A percentile compares a stretch with the other conserved stretches of the same genome.
Conservation (phyloP, 2,888 invertebrate species). For the Tachina fera region DNA sequence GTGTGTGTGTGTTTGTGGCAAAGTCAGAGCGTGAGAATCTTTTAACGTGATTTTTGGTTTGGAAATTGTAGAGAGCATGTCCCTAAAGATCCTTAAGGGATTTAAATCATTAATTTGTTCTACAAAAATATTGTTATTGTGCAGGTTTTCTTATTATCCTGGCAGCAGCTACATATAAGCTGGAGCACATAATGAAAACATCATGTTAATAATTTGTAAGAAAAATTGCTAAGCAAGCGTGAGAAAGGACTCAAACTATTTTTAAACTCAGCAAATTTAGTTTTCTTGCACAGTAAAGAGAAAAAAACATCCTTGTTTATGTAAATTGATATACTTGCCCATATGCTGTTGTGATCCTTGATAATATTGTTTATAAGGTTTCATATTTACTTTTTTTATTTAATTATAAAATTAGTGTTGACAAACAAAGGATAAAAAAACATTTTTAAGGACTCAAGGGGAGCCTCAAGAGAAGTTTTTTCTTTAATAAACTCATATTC, state of each 20-base stretch:
- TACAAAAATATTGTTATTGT: conserved; percentile 1
- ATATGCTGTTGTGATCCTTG: conserved; percentile 71
- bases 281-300: background rate
- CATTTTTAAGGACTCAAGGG: too few species aligned
- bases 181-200: background rate
- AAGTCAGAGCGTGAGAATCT: conserved; percentile 78
- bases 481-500: too few species aligned
- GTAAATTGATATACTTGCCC: conserved; percentile 72
- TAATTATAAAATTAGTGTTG: background rate
- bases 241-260: conserved; percentile 57
- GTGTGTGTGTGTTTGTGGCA: conserved; percentile 19
- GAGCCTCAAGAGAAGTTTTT: too few species aligned
- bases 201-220: conserved; percentile 48
- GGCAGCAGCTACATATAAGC: conserved; percentile 22
- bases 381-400: conserved; percentile 13
- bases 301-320: conserved; percentile 53
- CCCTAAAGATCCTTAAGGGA: conserved; percentile 67
- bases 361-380: conserved; percentile 55
- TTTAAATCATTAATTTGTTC: conserved; percentile 55
- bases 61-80: conserved; percentile 65
- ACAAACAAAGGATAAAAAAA: background rate
- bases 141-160: conserved; percentile 66
- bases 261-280: conserved; percentile 46
- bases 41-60: conserved; percentile 63
- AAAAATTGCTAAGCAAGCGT: conserved; percentile 51